phyloP scores from a whole-genome alignment of 2,797 vertebrate genomes.

The Monodelphis domestica region DNA sequence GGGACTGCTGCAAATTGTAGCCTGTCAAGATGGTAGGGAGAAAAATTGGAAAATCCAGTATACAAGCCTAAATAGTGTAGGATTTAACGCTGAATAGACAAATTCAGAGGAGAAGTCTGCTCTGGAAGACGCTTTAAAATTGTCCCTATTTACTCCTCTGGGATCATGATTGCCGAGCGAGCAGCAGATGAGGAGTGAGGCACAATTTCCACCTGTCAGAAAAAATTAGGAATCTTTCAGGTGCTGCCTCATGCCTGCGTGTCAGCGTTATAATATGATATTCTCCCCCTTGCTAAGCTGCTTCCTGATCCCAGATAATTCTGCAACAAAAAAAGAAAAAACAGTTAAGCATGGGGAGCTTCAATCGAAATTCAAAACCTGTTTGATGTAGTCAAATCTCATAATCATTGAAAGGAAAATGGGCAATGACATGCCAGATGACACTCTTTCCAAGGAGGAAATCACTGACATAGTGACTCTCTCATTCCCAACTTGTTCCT shows the following conservation, averaged over 20 bases:
- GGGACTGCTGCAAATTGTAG: background rate
- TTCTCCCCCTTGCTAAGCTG: slow-evolving; percentile 13
- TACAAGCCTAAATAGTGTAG: background rate
- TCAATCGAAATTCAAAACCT: slow-evolving; percentile 30
- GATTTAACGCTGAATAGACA: slow-evolving; percentile 13
- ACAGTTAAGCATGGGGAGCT: background rate
- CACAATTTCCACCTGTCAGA: slow-evolving; percentile 30
- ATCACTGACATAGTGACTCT: background rate
- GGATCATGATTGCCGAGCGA: slow-evolving; percentile 7
- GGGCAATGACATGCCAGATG: background rate
- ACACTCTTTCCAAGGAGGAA: background rate
- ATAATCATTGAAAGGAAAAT: slow-evolving; percentile 38
- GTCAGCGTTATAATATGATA: background rate
- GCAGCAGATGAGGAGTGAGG: slow-evolving; percentile 19
- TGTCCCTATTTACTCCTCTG: background rate
- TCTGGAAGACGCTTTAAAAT: background rate
- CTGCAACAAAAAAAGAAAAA: background rate
- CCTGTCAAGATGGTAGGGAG: background rate
- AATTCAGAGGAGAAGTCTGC: slow-evolving; percentile 13
- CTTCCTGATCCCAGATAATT: slow-evolving; percentile 22
- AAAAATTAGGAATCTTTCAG: background rate
- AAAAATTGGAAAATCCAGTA: background rate
- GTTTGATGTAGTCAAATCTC: slow-evolving; percentile 17
- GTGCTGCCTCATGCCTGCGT: background rate
- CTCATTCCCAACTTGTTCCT: background rate